These are phyloP conservation scores for Vulpes vulpes DNA, from an alignment of 2,113 vertebrate species.

Conservation along the genomic window DNA sequence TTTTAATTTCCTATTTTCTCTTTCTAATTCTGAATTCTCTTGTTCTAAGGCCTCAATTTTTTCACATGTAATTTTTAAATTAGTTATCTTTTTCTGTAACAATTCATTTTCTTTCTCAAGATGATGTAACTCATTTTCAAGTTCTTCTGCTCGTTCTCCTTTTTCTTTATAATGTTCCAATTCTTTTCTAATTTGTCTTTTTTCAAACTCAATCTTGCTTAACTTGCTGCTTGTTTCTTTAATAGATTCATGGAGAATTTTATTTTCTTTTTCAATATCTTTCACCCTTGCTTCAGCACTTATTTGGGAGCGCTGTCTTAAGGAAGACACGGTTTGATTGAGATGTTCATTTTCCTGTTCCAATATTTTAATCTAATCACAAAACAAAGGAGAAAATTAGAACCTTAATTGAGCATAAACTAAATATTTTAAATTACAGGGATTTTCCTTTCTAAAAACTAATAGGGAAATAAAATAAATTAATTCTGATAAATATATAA, in stretches of 20 bases:
- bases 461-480: not conserved
- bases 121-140: conserved; percentile 93
- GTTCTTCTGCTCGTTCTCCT: conserved; percentile 95
- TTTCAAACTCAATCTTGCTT: conserved; percentile 97
- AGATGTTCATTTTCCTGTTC: conserved; percentile 98
- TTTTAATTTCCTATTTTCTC: conserved; percentile 94
- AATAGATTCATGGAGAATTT: conserved; percentile 97
- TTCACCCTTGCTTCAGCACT: conserved; percentile 96
- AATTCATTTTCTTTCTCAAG: conserved; percentile 95
- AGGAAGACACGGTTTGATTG: conserved; percentile 93
- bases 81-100: conserved; percentile 95
- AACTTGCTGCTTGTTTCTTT: conserved; percentile 96
- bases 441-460: conserved; percentile 49
- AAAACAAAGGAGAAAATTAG: conserved; percentile 56
- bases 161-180: conserved; percentile 96
- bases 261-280: conserved; percentile 98
- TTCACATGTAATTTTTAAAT: conserved; percentile 96
- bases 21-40: conserved; percentile 95
- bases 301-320: conserved; percentile 96
- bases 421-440: conserved; percentile 49
- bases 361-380: conserved; percentile 93
- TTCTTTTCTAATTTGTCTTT: conserved; percentile 95
- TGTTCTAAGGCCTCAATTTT: conserved; percentile 95
- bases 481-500: conserved; percentile 52
- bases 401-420: conserved; percentile 54